Conservation (phyloP, 2,888 invertebrate species). For the Selenia dentaria region DNA sequence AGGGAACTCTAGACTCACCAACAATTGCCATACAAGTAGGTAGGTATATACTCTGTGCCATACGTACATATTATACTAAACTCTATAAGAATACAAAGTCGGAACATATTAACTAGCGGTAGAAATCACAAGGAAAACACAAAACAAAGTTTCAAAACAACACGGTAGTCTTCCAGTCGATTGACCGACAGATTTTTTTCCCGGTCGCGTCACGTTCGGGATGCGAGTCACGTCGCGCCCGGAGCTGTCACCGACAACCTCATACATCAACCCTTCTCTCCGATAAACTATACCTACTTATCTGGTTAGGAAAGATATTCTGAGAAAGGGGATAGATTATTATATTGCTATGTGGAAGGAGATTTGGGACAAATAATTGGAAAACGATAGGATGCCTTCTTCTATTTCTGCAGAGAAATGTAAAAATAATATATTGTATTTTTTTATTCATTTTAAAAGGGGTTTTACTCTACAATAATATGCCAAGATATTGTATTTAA, state of each 20-base stretch:
- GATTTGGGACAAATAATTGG: background rate
- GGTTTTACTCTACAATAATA: no score
- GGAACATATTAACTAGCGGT: slow-evolving; percentile 10
- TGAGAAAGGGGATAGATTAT: slow-evolving; percentile 11
- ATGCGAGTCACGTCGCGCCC: slow-evolving; percentile 61
- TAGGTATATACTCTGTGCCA: no score
- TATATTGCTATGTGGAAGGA: slow-evolving; percentile 7
- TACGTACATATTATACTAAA: no score
- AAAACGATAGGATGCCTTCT: background rate
- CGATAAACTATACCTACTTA: slow-evolving; percentile 41
- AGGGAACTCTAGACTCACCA: no score
- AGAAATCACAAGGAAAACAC: slow-evolving; percentile 22
- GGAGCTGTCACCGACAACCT: slow-evolving; percentile 59
- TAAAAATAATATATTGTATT: no score
- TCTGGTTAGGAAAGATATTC: slow-evolving; percentile 36
- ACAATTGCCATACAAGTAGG: no score
- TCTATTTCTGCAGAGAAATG: no score
- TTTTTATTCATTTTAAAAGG: no score
- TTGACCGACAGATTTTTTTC: slow-evolving; percentile 31
- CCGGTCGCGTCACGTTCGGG: slow-evolving; percentile 29
- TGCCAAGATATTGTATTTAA: no score
- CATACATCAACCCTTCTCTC: slow-evolving; percentile 72
- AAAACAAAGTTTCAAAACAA: slow-evolving; percentile 27
- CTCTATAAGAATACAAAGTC: no score
- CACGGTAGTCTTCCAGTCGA: slow-evolving; percentile 29